Evolutionary conservation across 2,113 vertebrate genomes (phyloP).

Genomic region (Shinisaurus crocodilurus): DNA sequence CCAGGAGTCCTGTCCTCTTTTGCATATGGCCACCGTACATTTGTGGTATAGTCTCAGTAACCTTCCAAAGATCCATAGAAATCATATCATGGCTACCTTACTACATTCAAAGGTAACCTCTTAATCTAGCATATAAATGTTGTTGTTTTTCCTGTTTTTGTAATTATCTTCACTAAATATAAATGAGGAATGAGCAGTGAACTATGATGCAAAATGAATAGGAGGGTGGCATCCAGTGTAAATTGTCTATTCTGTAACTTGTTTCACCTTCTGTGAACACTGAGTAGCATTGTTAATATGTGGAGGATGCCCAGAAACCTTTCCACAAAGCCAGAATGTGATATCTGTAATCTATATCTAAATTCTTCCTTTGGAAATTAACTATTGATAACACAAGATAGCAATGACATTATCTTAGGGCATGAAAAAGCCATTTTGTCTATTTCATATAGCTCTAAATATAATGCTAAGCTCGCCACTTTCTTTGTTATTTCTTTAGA

Average conservation of each 20-base stretch:
- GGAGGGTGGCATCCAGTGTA: not conserved
- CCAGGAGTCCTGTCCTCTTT: not conserved
- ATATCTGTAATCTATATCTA: not conserved
- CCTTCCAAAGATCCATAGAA: not conserved
- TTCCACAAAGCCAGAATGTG: not conserved
- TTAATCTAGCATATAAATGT: not conserved
- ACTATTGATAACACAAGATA: not conserved
- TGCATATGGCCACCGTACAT: too few species aligned
- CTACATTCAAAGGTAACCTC: not conserved
- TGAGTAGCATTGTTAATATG: not conserved
- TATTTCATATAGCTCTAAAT: not conserved
- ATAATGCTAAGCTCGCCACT: constrained; percentile 2
- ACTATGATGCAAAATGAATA: not conserved
- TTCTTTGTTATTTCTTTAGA: not conserved
- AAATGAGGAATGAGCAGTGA: not conserved
- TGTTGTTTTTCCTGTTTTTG: not conserved
- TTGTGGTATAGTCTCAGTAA: not conserved
- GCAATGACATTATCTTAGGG: not conserved
- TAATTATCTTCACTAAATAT: not conserved
- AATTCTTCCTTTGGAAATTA: not conserved
- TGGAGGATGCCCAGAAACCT: not conserved
- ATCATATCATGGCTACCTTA: not conserved
- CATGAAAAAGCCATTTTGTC: constrained; percentile 3
- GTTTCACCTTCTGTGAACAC: not conserved
- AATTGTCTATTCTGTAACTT: not conserved